Base-by-base conservation (phyloP, 2,888 invertebrate species). In the Melolontha melolontha region DNA sequence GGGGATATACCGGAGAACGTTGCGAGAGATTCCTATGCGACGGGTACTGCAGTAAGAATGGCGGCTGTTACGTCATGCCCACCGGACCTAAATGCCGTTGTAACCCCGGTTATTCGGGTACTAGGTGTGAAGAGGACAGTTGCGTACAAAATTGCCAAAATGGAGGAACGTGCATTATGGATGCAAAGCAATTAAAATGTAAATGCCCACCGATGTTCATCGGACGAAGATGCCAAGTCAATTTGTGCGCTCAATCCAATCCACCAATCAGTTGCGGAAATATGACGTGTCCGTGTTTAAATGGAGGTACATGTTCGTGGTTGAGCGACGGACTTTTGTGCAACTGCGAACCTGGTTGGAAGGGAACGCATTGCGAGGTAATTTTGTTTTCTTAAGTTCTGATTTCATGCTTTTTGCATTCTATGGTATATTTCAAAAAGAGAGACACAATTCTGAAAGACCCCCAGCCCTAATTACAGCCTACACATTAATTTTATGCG, bases 101-200 rank as follows among this genome's bases (percentile, higher is more conserved):
- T 41, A 64, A 70, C 51, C 76, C 81, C 1, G 86, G 87, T 0
- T 87, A 81, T 73, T 77, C 84, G 0, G 91, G 91, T 2, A 85
- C 86, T 52, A 83, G 84, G 11, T 91, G 92, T 76, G 88, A 90
- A 71, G 84, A 84, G 42, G 85, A 88, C 74, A 81, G 84, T 5
- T 91, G 91, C 77, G 80, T 84, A 12, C 84, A 85, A 34, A 85
- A 85, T 71, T 91, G 91, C 75, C 84, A 84, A 68, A 88, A 88
- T 77, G 88, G 87, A 41, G 90, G 90, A 73, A 80, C 79, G 0
- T 85, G 85, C 70, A 76, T 74, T 14, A 76, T 79, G 59, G 80
- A 80, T 11, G 70, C 77, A 1, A 85, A 84, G 71, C 80, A 82
- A 67, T 78, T 80, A 1, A 78, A 79, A 59, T 88, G 87, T 75